Evolutionary conservation across 2,113 vertebrate genomes (phyloP), one percentile per base, ranked within the genome.

Genomic region (Rostratula benghalensis): DNA sequence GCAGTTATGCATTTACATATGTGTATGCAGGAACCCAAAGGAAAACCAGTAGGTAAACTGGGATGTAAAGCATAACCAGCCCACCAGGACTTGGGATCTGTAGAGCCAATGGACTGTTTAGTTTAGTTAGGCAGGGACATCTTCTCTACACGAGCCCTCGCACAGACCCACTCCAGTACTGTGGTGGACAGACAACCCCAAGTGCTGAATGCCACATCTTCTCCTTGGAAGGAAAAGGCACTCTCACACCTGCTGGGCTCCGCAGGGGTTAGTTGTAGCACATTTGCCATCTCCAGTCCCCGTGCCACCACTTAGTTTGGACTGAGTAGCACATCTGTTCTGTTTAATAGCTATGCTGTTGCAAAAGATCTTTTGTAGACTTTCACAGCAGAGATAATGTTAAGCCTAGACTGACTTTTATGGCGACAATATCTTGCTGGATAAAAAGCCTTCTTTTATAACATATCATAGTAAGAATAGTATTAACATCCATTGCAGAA

Each of bases 121-220:
- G 19, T 54, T 11, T 3, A 16, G n/a, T 13, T 51, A 13, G 10
- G 6, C 33, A 51, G 54, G 24, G 25, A 60, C 15, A 39, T 7
- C 20, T 60, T 45, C 23, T 12, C 39, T 63, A 24, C 45, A 5
- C 6, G 1, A 28, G 22, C 2, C 1, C 9, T 41, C 30, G 43
- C 60, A 39, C 48, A 46, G 39, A 43, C 7, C 24, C 17, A 12
- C 54, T 1, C 0, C 1, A 48, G 80, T 45, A 54, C 22, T 1
- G 0, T 6, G 22, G 43, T 13, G 24, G 28, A 23, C 31, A 63
- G 11, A 17, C 3, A 2, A 11, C 43, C 16, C 27, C 87, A 64
- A 60, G n/a, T 27, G 45, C 37, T 20, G 46, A 39, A 0, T 2
- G 16, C 56, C 33, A 11, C 39, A 35, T 5, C 18, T 4, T 3